Evolutionary conservation across 1,140 invertebrate species (phyloP).

Genomic region (Bombus confusus): DNA sequence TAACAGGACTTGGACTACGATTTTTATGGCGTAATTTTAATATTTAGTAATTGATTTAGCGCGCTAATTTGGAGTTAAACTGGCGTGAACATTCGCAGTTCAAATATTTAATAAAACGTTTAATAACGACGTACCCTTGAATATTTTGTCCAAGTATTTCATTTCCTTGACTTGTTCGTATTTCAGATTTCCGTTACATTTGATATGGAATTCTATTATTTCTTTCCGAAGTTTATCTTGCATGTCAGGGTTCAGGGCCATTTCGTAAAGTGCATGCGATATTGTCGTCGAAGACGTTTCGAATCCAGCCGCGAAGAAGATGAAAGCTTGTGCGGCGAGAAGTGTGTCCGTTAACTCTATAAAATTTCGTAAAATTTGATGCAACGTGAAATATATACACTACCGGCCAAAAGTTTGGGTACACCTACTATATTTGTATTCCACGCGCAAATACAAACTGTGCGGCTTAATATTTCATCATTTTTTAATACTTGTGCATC

Average conservation of each 20-base stretch:
- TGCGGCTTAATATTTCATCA: no score
- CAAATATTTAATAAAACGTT: neutral
- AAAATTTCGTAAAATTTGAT: conserved; percentile 4
- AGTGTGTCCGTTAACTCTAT: neutral
- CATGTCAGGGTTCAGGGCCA: conserved; percentile 61
- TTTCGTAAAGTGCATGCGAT: conserved; percentile 69
- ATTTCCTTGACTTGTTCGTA: conserved; percentile 80
- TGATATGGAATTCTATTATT: conserved; percentile 60
- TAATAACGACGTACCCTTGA: conserved; percentile 62
- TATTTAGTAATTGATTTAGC: no score
- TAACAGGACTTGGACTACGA: no score
- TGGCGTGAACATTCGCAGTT: no score
- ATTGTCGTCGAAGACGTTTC: conserved; percentile 65
- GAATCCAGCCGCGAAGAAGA: conserved; percentile 70
- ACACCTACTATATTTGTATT: no score
- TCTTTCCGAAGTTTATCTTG: conserved; percentile 75
- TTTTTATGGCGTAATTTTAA: no score
- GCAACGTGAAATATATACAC: neutral
- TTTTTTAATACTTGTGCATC: no score
- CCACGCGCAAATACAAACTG: no score
- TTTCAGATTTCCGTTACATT: conserved; percentile 59
- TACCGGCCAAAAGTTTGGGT: no score
- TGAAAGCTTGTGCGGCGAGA: conserved; percentile 61
- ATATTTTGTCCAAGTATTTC: conserved; percentile 78
- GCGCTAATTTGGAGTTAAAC: no score